Percentiles rank a stretch among this genome's conserved stretches.
Conservation (phyloP, 2,113 vertebrate genomes). For the Solea solea region DNA sequence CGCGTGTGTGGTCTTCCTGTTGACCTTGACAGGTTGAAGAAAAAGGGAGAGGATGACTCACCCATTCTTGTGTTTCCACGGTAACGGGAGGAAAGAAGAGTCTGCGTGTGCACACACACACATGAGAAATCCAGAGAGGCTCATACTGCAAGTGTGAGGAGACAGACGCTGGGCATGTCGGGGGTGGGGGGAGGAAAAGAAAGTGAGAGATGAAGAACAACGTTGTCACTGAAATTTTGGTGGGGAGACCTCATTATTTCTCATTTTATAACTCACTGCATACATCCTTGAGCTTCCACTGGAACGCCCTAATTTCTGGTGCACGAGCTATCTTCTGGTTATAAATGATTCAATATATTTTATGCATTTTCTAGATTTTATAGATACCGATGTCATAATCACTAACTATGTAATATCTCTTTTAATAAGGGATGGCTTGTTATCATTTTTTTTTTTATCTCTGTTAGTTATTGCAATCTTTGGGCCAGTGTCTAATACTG, state of each 20-base stretch:
- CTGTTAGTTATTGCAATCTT: too few species aligned
- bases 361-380: too few species aligned
- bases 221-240: background rate
- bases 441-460: too few species aligned
- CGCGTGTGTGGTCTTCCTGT: slow-evolving; percentile 14
- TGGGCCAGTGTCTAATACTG: too few species aligned
- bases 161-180: too few species aligned
- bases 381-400: background rate
- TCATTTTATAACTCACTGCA: background rate
- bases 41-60: slow-evolving; percentile 41
- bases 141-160: slow-evolving; percentile 3
- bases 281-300: background rate
- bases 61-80: slow-evolving; percentile 55
- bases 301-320: background rate
- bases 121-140: slow-evolving; percentile 7
- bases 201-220: slow-evolving; percentile 6
- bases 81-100: slow-evolving; percentile 51
- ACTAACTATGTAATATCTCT: background rate
- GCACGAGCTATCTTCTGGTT: background rate
- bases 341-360: too few species aligned
- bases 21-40: slow-evolving; percentile 50
- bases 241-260: background rate
- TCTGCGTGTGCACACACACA: background rate
- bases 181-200: background rate
- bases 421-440: background rate